Conservation (phyloP, 1,140 invertebrate species). For the Ptiloglossa arizonensis region DNA sequence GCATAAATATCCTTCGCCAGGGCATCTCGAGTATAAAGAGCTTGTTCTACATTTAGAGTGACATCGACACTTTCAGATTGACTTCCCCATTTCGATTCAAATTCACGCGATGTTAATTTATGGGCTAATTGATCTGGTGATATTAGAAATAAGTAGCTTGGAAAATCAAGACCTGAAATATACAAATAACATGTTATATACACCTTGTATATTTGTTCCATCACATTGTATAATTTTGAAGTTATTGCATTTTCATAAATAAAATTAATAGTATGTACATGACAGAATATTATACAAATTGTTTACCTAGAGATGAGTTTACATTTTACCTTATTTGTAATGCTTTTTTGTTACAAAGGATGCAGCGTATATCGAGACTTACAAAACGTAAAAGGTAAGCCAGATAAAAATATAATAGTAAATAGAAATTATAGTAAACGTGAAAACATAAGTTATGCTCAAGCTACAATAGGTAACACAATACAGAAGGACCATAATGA, state of each 20-base stretch:
- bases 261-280: too few relatives aligned
- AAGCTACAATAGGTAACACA: neutral
- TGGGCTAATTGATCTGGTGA: slow-evolving; percentile 83
- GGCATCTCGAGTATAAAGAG: slow-evolving; percentile 86
- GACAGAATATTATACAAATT: too few relatives aligned
- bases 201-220: too few relatives aligned
- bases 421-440: neutral
- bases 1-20: slow-evolving; percentile 88
- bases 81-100: slow-evolving; percentile 90
- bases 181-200: slow-evolving; percentile 46
- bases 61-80: slow-evolving; percentile 87
- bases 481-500: neutral
- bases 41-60: slow-evolving; percentile 86
- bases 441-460: slow-evolving; percentile 3
- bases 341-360: slow-evolving; percentile 73
- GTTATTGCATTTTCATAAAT: too few relatives aligned
- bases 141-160: slow-evolving; percentile 86
- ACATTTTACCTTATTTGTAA: too few relatives aligned
- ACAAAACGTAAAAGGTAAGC: slow-evolving; percentile 8
- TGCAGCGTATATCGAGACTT: slow-evolving; percentile 69
- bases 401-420: neutral
- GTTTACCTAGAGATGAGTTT: too few relatives aligned
- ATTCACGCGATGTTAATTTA: slow-evolving; percentile 86
- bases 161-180: slow-evolving; percentile 85
- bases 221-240: too few relatives aligned